A percentile compares a stretch with the other conserved stretches of the same genome.
Conservation (phyloP, 2,113 vertebrate species). For the Eupsittula cactorum region DNA sequence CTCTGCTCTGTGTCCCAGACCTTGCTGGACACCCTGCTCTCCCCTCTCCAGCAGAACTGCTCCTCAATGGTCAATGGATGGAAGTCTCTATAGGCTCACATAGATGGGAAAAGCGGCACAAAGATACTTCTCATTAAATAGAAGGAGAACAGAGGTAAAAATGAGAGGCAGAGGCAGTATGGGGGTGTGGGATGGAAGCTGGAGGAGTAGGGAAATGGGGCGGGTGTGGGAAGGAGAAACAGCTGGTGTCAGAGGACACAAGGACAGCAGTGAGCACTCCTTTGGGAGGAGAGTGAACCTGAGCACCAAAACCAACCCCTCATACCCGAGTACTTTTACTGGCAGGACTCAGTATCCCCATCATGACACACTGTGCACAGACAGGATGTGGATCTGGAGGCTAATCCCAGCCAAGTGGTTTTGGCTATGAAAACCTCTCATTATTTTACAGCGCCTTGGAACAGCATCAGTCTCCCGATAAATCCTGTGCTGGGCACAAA, state of each 20-base stretch:
- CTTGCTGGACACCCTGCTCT: background rate
- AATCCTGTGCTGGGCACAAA: background rate
- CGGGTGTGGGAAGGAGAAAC: background rate
- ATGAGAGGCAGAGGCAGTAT: background rate
- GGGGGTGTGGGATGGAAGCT: background rate
- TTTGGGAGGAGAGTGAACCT: background rate
- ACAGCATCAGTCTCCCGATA: background rate
- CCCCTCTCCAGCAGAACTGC: background rate
- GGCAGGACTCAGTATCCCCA: background rate
- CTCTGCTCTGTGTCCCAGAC: background rate
- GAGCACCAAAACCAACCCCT: background rate
- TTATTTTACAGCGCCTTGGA: background rate
- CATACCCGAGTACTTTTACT: fast-evolving
- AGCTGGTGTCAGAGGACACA: background rate
- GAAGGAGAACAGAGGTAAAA: background rate
- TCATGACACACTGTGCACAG: background rate
- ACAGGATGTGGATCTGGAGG: background rate
- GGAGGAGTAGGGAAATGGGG: background rate
- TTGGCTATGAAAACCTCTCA: background rate
- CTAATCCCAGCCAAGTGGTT: background rate
- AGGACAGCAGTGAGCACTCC: background rate
- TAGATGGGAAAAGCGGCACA: background rate
- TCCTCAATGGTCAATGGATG: background rate
- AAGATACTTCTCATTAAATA: background rate
- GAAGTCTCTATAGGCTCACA: background rate